Evolutionary conservation across 2,888 invertebrate species (phyloP).

Genomic region (Pantelozetes paolii): DNA sequence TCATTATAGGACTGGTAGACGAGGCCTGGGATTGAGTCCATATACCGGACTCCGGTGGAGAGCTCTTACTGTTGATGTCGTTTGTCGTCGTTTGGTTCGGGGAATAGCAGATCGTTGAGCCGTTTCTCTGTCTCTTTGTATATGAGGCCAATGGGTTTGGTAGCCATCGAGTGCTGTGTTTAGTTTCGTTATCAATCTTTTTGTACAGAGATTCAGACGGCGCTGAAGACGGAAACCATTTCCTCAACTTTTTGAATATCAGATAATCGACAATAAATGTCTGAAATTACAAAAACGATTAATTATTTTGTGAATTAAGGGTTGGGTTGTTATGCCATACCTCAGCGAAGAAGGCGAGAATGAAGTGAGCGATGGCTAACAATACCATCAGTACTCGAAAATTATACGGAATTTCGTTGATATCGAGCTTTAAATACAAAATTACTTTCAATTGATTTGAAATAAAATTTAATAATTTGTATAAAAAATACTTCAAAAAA

Average conservation of each 20-base stretch:
- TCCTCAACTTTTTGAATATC: conserved; percentile 41
- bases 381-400: conserved; percentile 61
- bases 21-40: conserved; percentile 29
- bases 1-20: conserved; percentile 1
- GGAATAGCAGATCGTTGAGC: not conserved
- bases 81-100: not conserved
- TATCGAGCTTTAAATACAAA: conserved; percentile 48
- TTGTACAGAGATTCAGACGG: conserved; percentile 36
- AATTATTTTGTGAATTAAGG: not conserved
- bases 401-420: conserved; percentile 49
- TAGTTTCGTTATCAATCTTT: conserved; percentile 40
- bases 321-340: conserved; percentile 53
- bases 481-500: conserved; percentile 53
- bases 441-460: not conserved
- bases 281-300: conserved; percentile 14
- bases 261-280: conserved; percentile 43
- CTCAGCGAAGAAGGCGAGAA: conserved; percentile 62
- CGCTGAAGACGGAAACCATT: conserved; percentile 34
- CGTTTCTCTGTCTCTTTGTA: not conserved
- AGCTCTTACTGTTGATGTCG: not conserved
- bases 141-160: conserved; percentile 37
- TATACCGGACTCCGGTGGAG: conserved; percentile 24
- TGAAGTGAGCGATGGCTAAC: conserved; percentile 61
- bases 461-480: not conserved
- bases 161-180: conserved; percentile 41